Base-by-base conservation (phyloP, 2,113 vertebrate species). In the Indicator maculatus region DNA sequence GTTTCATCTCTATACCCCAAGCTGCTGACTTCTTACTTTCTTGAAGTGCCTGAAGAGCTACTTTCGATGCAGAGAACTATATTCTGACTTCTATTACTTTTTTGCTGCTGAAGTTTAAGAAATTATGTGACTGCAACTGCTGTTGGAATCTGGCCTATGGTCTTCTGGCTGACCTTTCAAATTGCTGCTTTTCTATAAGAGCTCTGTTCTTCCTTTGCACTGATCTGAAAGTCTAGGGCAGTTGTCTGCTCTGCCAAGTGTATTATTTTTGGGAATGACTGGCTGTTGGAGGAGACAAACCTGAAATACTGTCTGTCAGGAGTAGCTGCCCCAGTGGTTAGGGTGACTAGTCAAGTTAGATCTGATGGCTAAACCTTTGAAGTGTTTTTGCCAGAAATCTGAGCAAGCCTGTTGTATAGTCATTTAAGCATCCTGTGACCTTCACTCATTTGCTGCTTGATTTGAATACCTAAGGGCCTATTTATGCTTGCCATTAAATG, bases 401-500 rank as follows among this genome's bases (percentile, higher is more conserved):
- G 14, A n/a, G 74, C 33, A 16, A 76, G 64, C 58, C 27, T 3
- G 16, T 72, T 88, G 81, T 85, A 78, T 71, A 90, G 87, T 89
- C 76, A 71, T 83, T 91, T 77, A 89, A 86, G 65, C 59, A 45
- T 90, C 82, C 87, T 86, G 66, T 93, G 92, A 84, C 91, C 88
- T 90, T 91, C 91, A 61, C 76, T 93, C 71, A 55, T 90, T 94
- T 95, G 84, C 81, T 39, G 70, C 75, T 66, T 66, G 65, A 83
- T 91, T 92, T 94, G 84, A 93, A 93, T 94, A 55, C 41, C 24
- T 82, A 83, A 84, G 61, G 70, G 59, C 47, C 89, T 88, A 79
- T 87, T 95, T 95, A 83, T 94, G 45, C 70, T 88, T 83, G 83
- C 85, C 41, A 17, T 92, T 97, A 82, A 90, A 95, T 89, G 83